Evolutionary conservation across 2,888 invertebrate species (phyloP).

Genomic region (Fragum sueziense): DNA sequence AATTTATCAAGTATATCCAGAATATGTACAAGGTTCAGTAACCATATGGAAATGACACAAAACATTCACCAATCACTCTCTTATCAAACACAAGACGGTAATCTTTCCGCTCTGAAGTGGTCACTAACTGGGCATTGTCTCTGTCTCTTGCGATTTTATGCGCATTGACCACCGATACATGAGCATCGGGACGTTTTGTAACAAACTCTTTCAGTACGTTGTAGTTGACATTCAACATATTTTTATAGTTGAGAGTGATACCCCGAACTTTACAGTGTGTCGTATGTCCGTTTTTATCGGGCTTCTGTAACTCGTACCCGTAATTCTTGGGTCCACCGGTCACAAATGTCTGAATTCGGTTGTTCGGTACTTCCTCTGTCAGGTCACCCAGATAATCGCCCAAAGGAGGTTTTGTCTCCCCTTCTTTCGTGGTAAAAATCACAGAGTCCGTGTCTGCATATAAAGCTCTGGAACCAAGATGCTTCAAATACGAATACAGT

Average conservation of each 20-base stretch:
- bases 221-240: constrained; percentile 55
- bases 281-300: constrained; percentile 28
- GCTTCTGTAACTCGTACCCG: constrained; percentile 61
- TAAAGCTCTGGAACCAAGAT: neutral
- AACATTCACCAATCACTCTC: neutral
- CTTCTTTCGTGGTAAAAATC: constrained; percentile 26
- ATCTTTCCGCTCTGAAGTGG: neutral
- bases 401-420: constrained; percentile 63
- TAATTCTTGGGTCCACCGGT: constrained; percentile 80
- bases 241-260: constrained; percentile 63
- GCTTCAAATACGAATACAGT: neutral
- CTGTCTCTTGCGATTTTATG: constrained; percentile 2
- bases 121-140: neutral
- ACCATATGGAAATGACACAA: constrained; percentile 3
- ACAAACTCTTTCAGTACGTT: constrained; percentile 48
- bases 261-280: constrained; percentile 71
- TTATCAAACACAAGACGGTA: constrained; percentile 16
- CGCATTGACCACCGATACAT: constrained; percentile 6
- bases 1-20: too few relatives aligned
- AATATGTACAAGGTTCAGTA: too few relatives aligned
- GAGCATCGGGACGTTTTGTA: neutral
- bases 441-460: constrained; percentile 35
- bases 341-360: constrained; percentile 66
- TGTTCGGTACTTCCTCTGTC: constrained; percentile 75
- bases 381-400: too few relatives aligned